Conservation (phyloP, 2,888 invertebrate species). For the Volucella zonaria region DNA sequence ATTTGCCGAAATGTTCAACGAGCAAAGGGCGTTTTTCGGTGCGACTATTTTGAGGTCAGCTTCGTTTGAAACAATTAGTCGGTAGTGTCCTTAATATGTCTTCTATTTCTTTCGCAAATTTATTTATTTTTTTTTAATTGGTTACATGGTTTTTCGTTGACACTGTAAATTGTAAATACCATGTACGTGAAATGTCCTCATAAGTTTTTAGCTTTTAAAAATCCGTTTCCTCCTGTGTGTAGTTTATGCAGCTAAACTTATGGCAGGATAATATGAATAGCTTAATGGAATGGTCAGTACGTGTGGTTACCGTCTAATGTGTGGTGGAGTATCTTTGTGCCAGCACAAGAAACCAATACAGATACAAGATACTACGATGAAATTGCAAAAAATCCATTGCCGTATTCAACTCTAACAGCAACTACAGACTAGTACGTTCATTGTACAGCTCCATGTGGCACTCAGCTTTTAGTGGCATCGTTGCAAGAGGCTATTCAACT, state of each 20-base stretch:
- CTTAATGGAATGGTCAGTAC: conserved; percentile 72
- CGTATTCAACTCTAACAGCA: background rate
- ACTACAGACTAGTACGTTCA: too few species aligned
- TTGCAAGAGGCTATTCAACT: conserved; percentile 40
- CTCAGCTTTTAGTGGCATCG: conserved; percentile 32
- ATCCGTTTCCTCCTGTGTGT: conserved; percentile 64
- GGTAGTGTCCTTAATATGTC: too few species aligned
- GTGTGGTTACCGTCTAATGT: conserved; percentile 53
- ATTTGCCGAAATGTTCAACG: too few species aligned
- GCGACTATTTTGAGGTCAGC: too few species aligned
- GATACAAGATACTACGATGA: conserved; percentile 27
- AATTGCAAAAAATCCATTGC: conserved; percentile 15
- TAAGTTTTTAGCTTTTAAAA: conserved; percentile 66
- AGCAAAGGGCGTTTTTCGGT: too few species aligned
- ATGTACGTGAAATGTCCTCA: conserved; percentile 63
- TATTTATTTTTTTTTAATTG: too few species aligned
- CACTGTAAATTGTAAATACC: conserved; percentile 50
- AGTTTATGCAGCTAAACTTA: conserved; percentile 69
- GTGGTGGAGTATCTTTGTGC: conserved; percentile 33
- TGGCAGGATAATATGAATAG: conserved; percentile 71
- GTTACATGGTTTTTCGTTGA: background rate
- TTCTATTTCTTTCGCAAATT: too few species aligned
- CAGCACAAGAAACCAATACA: conserved; percentile 29
- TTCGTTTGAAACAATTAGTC: too few species aligned
- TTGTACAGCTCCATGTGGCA: background rate